phyloP scores from a whole-genome alignment of 1,140 invertebrate genomes.

The Oreohelix idahoensis region DNA sequence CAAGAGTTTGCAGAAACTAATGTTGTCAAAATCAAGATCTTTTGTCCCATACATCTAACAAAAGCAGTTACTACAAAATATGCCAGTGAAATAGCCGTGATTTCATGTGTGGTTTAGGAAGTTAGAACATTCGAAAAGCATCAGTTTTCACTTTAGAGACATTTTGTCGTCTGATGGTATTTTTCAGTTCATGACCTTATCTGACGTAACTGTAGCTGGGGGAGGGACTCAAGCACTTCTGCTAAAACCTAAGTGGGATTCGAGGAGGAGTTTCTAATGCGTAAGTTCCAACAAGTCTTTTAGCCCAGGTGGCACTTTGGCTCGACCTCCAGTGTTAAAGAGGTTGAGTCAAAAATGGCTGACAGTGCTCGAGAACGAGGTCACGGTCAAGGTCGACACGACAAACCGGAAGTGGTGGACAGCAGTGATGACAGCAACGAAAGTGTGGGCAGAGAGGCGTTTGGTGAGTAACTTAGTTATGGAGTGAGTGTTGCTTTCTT shows the following conservation, averaged over 20 bases:
- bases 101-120: neutral
- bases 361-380: constrained; percentile 3
- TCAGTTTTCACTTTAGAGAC: neutral
- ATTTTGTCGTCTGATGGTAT: neutral
- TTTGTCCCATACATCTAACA: too few species aligned
- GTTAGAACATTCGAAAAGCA: neutral
- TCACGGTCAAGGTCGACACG: neutral
- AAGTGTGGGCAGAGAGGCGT: neutral
- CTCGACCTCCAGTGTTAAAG: neutral
- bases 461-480: neutral
- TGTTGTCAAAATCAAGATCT: too few species aligned
- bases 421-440: constrained; percentile 27
- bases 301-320: neutral
- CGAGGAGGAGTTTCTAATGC: neutral
- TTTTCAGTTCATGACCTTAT: neutral
- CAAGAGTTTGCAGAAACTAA: too few species aligned
- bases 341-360: constrained; percentile 19
- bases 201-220: neutral
- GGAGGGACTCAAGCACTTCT: neutral
- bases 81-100: neutral
- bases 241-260: neutral
- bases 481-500: neutral
- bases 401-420: constrained; percentile 23
- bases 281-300: neutral
- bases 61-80: neutral